Base-by-base conservation (phyloP, 2,797 vertebrate species). In the Luscinia megarhynchos region DNA sequence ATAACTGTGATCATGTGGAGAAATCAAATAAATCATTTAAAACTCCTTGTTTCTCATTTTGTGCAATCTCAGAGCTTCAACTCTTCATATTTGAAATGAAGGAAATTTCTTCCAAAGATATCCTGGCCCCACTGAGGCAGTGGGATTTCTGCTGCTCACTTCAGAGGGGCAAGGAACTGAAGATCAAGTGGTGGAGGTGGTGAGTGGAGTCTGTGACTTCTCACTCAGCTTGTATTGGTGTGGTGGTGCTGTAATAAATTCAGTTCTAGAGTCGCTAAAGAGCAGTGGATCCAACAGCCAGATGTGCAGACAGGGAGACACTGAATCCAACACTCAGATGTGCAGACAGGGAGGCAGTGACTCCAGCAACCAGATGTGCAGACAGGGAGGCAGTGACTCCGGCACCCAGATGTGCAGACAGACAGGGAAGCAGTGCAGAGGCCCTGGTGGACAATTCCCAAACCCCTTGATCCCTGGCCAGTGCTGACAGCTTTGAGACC, bases 1-100 rank as follows among this genome's bases (percentile, higher is more conserved):
- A 98, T 98, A 99, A 98, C 98, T 99, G 99, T 99, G 98, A 98
- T 98, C 94, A 98, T 98, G 98, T 99, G 98, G 98, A 98, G 97
- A 99, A 98, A 97, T 97, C 98, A 97, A 99, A 99, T 98, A 99
- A 99, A 98, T 90, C 73, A 98, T 98, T 98, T 97, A 98, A 98
- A 98, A 98, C 97, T 98, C 96, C 54, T 70, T 68, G 51, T 53
- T 91, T 93, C 89, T 96, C 94, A 97, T 96, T 95, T 95, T 69
- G 58, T 97, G 91, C 95, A 90, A 76, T 94, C 64, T 67, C 79
- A 85, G 70, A 74, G 27, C 43, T 83, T 87, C 62, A 83, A 19
- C 72, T 89, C 15, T 67, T 72, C 58, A 36, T 72, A 30, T 53
- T 7, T 50, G 41, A 92, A 93, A 68, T 53, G 20, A 92, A 96